Base-by-base conservation (phyloP, 1,140 invertebrate species). In the Cepaea nemoralis region DNA sequence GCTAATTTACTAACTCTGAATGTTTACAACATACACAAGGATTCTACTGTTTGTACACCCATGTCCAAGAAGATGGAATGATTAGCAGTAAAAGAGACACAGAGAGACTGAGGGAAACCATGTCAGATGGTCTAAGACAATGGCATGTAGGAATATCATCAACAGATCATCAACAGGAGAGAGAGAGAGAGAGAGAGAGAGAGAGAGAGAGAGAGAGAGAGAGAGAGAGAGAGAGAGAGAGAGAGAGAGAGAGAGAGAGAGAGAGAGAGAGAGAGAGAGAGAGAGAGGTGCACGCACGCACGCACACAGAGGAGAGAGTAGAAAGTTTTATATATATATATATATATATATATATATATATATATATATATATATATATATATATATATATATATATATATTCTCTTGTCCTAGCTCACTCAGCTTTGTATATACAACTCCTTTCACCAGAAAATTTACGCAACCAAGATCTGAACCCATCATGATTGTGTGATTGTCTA, bases 191-290 rank as follows among this genome's bases (percentile, higher is more conserved):
- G 35, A 37, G 37, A 73, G 35, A 40, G n/a, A n/a, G 70, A 40
- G n/a, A 40, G 37, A 35, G 24, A 73, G 70, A 40, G 31, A 37
- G 39, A 35, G 37, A 73, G 22, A 73, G 70, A 40, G 22, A 73
- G 33, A 73, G n/a, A 35, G 37, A 40, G 39, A 40, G 70, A 40
- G 24, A 40, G 39, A 40, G 16, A 24, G 35, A 24, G 39, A 73
- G 39, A 35, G 37, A 40, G 37, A n/a, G 70, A 73, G 24, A 73
- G 37, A 40, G 33, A 31, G 37, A 73, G 37, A 35, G 37, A n/a
- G 39, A 35, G 39, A 73, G 70, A 73, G 39, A 40, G n/a, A 35
- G 39, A n/a, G 70, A 73, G 37, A 40, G 70, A 40, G 35, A 37
- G 70, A 73, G 37, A 35, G 37, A 35, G n/a, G 37, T 35, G 39